A percentile compares a stretch with the other conserved stretches of the same genome.
These are phyloP conservation scores for Sebastes cheni DNA, from an alignment of 2,797 vertebrate genomes.

Conservation along the genomic window DNA sequence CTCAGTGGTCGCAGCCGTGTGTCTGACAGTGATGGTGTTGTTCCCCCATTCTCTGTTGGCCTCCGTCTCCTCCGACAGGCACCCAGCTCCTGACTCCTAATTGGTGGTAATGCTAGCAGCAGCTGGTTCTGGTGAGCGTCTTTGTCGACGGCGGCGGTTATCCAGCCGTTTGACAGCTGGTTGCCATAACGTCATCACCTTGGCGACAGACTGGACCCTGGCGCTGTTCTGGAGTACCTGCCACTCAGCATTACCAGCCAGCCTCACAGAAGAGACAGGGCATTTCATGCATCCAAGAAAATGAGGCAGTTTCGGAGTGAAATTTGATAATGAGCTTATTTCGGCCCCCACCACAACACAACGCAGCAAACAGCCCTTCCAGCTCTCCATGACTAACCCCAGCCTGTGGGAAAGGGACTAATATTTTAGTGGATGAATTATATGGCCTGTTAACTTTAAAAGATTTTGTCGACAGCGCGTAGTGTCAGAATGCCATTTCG, in stretches of 20 bases:
- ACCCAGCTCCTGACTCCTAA: conserved; percentile 69
- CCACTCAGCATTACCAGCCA: conserved; percentile 80
- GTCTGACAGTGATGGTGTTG: conserved; percentile 73
- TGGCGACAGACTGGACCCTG: conserved; percentile 70
- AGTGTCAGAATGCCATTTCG: conserved; percentile 60
- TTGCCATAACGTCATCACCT: conserved; percentile 77
- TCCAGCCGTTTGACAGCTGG: conserved; percentile 68
- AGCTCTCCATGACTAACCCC: conserved; percentile 60
- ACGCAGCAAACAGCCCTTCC: conserved; percentile 47
- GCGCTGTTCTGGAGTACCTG: conserved; percentile 74
- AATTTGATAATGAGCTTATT: conserved; percentile 84
- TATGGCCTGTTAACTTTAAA: conserved; percentile 78
- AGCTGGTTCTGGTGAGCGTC: conserved; percentile 72
- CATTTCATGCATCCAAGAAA: conserved; percentile 79
- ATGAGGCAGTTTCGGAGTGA: conserved; percentile 76
- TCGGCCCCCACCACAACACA: conserved; percentile 50
- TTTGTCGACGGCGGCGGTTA: conserved; percentile 60
- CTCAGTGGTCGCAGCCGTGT: conserved; percentile 48
- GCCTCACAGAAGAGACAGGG: conserved; percentile 73
- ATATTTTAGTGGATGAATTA: conserved; percentile 77
- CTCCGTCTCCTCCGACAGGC: conserved; percentile 47
- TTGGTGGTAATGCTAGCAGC: conserved; percentile 78
- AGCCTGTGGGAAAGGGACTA: conserved; percentile 58
- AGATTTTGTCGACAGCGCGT: conserved; percentile 70
- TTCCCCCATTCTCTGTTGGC: conserved; percentile 53